Evolutionary conservation across 2,113 vertebrate genomes (phyloP).

Genomic region (Equus przewalskii): DNA sequence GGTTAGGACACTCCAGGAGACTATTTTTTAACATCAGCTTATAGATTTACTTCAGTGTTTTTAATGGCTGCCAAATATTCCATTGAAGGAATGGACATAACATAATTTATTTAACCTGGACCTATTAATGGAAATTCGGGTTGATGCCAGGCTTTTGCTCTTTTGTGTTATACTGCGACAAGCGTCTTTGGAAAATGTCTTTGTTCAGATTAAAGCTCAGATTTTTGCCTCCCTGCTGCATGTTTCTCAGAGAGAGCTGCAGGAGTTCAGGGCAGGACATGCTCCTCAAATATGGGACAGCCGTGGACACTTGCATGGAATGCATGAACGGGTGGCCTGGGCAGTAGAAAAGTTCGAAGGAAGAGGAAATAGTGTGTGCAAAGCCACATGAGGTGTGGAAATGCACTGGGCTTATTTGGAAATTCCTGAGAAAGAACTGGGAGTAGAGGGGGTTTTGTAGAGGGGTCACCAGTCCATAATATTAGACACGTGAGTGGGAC

Average conservation of each 20-base stretch:
- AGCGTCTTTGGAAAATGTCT: background rate
- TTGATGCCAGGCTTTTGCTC: background rate
- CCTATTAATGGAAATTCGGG: background rate
- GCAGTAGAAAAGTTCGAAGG: background rate
- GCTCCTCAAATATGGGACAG: background rate
- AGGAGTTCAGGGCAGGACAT: background rate
- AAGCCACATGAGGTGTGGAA: background rate
- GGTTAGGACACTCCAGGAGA: background rate
- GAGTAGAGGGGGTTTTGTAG: background rate
- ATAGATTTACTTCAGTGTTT: background rate
- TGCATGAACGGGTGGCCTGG: background rate
- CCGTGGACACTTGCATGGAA: background rate
- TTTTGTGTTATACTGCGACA: background rate
- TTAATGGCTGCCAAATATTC: background rate
- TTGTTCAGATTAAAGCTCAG: background rate
- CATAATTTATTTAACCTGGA: background rate
- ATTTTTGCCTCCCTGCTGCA: background rate
- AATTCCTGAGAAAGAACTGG: background rate
- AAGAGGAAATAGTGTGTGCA: background rate
- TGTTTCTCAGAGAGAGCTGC: background rate
- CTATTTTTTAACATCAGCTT: background rate
- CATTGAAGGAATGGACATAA: background rate
- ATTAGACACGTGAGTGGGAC: background rate
- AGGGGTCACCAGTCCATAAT: background rate
- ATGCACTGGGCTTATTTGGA: background rate